Evolutionary conservation across 2,888 invertebrate species (phyloP).

Genomic region (Sphecodes monilicornis): DNA sequence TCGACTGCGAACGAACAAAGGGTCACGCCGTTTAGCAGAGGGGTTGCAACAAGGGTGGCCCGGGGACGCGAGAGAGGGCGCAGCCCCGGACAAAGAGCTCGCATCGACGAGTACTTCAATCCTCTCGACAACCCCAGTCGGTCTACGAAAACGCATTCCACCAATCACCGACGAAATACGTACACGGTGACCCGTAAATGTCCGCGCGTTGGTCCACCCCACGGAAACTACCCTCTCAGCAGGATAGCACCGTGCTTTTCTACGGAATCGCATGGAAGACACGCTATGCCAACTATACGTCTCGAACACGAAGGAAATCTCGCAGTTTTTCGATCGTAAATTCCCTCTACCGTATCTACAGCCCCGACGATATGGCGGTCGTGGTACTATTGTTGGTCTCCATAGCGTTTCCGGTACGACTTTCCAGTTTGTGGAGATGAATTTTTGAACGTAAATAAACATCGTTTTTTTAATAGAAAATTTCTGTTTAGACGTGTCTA

Average conservation of each 20-base stretch:
- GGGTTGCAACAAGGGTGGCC: slow-evolving; percentile 4
- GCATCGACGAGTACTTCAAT: slow-evolving; percentile 62
- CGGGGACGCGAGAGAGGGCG: slow-evolving; percentile 32
- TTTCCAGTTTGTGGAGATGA: neutral
- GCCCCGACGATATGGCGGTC: slow-evolving; percentile 17
- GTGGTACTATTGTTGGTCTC: slow-evolving; percentile 33
- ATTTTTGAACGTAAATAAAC: too few relatives aligned
- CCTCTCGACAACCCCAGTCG: slow-evolving; percentile 26
- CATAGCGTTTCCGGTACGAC: slow-evolving; percentile 3
- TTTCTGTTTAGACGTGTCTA: neutral
- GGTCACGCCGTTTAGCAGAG: slow-evolving; percentile 28
- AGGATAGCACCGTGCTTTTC: slow-evolving; percentile 37
- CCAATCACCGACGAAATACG: slow-evolving; percentile 52
- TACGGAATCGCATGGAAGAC: slow-evolving; percentile 24
- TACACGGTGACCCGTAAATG: slow-evolving; percentile 55
- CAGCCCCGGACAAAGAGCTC: slow-evolving; percentile 57
- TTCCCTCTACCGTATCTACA: slow-evolving; percentile 22
- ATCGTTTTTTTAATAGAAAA: too few relatives aligned
- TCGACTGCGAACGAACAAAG: slow-evolving; percentile 42
- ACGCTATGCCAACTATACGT: slow-evolving; percentile 46
- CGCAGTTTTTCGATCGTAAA: slow-evolving; percentile 42
- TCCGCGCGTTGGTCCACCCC: slow-evolving; percentile 31
- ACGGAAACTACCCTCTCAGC: slow-evolving; percentile 57
- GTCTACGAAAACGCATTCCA: slow-evolving; percentile 52
- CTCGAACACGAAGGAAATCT: slow-evolving; percentile 23